These are phyloP conservation scores for Rhadina sibilatrix DNA, from an alignment of 2,113 vertebrate genomes.

Conservation along the genomic window DNA sequence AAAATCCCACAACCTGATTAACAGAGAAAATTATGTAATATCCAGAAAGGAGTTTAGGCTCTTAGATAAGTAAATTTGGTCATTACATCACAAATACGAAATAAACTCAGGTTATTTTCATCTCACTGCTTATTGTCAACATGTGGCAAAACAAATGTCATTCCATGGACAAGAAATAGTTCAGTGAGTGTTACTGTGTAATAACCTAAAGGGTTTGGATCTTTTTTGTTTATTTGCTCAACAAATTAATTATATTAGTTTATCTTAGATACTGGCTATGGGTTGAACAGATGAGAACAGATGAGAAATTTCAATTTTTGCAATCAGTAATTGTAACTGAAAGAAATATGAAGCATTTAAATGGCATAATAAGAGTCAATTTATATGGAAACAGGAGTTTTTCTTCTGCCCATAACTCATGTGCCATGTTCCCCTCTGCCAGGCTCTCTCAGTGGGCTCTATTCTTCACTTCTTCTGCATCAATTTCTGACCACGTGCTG, in stretches of 20 bases:
- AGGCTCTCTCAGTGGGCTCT: background rate
- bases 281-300: background rate
- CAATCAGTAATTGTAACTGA: background rate
- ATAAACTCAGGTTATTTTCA: background rate
- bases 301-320: background rate
- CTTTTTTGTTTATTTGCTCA: background rate
- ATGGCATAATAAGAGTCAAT: background rate
- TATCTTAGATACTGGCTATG: background rate
- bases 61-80: background rate
- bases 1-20: background rate
- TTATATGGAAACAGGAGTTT: background rate
- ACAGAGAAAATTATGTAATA: background rate
- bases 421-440: background rate
- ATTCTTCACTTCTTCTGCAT: background rate
- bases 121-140: background rate
- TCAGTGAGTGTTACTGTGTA: background rate
- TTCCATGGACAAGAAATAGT: background rate
- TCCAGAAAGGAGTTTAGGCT: background rate
- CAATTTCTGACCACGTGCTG: background rate
- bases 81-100: background rate
- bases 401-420: background rate
- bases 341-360: background rate
- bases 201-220: background rate
- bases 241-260: background rate
- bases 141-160: background rate